These are phyloP conservation scores for Pyrocephalus nanus DNA, from an alignment of 2,797 vertebrate genomes.

Conservation along the genomic window DNA sequence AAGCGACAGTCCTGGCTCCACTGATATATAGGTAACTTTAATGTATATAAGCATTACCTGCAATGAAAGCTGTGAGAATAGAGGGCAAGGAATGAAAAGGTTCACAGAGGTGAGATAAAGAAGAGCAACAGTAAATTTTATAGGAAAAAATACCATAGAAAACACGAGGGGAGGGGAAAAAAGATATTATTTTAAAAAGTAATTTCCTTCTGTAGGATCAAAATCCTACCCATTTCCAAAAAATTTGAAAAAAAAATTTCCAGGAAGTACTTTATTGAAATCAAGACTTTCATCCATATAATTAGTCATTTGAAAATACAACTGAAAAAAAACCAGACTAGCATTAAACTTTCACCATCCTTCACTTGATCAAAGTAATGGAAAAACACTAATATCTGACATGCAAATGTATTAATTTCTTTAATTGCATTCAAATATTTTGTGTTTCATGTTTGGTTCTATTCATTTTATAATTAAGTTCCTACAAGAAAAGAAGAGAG, in stretches of 20 bases:
- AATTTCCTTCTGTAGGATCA: neutral
- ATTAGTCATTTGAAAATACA: neutral
- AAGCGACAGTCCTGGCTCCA: neutral
- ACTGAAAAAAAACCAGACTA: neutral
- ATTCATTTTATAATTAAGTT: slow-evolving; percentile 4
- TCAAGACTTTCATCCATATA: neutral
- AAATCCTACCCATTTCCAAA: neutral
- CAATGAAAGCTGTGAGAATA: neutral
- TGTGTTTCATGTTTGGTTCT: slow-evolving; percentile 6
- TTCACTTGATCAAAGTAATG: neutral
- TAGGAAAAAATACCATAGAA: neutral
- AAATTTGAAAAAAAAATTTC: neutral
- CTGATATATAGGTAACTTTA: neutral
- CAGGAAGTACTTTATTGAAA: neutral
- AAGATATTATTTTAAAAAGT: neutral
- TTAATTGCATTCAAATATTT: neutral
- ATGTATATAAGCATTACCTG: neutral
- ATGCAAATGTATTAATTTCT: neutral
- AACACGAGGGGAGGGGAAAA: rapidly evolving
- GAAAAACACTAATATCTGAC: neutral
- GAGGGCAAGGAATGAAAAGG: neutral
- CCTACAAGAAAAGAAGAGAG: neutral
- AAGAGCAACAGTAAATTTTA: neutral
- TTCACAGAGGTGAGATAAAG: neutral
- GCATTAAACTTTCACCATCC: neutral